Conservation (phyloP, 2,797 vertebrate species). For the Sitta carolinensis region DNA sequence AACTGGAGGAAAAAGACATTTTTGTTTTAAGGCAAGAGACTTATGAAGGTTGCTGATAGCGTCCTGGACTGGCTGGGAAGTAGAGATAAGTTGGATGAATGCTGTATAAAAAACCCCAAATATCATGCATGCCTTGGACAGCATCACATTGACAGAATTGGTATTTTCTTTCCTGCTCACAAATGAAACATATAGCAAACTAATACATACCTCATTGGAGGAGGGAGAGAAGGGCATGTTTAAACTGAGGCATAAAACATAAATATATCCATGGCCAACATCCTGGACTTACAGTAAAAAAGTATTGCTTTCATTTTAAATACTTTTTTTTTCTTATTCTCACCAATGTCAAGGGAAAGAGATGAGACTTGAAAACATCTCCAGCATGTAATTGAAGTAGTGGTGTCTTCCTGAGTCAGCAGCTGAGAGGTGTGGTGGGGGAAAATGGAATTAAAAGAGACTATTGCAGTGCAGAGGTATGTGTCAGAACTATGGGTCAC, state of each 20-base stretch:
- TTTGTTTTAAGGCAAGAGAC: neutral
- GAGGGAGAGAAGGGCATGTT: accelerated
- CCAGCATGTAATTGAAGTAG: neutral
- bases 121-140: neutral
- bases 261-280: neutral
- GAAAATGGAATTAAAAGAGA: neutral
- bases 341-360: neutral
- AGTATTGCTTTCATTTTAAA: neutral
- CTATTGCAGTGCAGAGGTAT: neutral
- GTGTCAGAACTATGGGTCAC: neutral
- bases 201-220: neutral
- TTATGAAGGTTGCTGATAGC: slow-evolving; percentile 26
- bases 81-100: slow-evolving; percentile 22
- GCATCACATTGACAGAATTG: neutral
- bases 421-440: neutral
- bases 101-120: neutral
- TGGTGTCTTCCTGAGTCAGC: neutral
- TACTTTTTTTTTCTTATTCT: neutral
- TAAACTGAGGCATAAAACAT: accelerated
- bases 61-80: slow-evolving; percentile 24
- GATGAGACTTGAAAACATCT: neutral
- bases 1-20: slow-evolving; percentile 31
- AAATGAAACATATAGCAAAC: neutral
- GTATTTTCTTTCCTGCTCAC: slow-evolving; percentile 14
- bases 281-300: neutral